Percentiles rank a stretch among this genome's conserved stretches.
Evolutionary conservation across 2,113 vertebrate species (phyloP).

Genomic region (Scomber colias): DNA sequence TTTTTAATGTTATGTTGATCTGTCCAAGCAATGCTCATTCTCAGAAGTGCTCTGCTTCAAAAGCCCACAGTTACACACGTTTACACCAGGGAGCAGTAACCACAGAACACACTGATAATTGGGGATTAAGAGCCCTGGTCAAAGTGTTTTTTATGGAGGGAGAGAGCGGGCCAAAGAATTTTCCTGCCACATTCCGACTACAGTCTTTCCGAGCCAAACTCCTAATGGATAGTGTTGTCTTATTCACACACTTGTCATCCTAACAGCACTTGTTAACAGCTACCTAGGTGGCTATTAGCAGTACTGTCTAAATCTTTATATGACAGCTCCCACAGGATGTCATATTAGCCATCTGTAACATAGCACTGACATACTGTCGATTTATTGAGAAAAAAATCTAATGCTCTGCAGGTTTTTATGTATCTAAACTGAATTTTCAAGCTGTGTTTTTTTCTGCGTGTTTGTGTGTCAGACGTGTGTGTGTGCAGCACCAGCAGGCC

Average conservation of each 20-base stretch:
- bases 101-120: constrained; percentile 6
- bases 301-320: background rate
- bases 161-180: constrained; percentile 3
- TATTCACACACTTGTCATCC: constrained; percentile 29
- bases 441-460: constrained; percentile 25
- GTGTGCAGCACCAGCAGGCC: constrained; percentile 76
- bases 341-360: background rate
- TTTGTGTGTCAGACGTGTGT: constrained; percentile 78
- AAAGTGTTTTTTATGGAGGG: constrained; percentile 24
- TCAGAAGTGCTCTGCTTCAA: constrained; percentile 3
- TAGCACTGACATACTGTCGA: background rate
- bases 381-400: background rate
- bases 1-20: background rate
- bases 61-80: constrained; percentile 22
- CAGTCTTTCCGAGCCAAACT: constrained; percentile 9
- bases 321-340: constrained; percentile 13
- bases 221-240: background rate
- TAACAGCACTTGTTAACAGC: constrained; percentile 16
- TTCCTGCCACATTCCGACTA: background rate
- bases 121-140: constrained; percentile 3
- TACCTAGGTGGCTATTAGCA: constrained; percentile 8
- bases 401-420: background rate
- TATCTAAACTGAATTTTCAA: constrained; percentile 8
- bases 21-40: constrained; percentile 2
- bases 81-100: constrained; percentile 12